Evolutionary conservation across 2,797 vertebrate species (phyloP).

Genomic region (Anguilla anguilla): DNA sequence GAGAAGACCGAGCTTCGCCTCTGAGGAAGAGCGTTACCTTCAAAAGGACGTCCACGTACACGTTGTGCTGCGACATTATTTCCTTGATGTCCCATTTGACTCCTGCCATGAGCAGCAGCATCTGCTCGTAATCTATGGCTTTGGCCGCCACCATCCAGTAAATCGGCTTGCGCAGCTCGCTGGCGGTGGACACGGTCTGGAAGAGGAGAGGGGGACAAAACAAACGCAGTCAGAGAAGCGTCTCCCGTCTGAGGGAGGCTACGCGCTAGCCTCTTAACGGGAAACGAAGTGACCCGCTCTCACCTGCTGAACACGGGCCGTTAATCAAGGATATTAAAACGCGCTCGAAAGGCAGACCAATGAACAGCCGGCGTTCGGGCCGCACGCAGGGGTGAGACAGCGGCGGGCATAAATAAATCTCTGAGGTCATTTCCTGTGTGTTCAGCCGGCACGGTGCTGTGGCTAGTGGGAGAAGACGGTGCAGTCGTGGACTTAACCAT

Average conservation of each 20-base stretch:
- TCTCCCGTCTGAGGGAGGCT: neutral
- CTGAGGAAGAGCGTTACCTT: conserved; percentile 77
- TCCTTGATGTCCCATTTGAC: conserved; percentile 99
- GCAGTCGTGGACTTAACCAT: neutral
- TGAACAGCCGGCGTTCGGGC: too few species aligned
- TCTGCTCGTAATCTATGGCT: conserved; percentile 98
- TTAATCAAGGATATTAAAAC: neutral
- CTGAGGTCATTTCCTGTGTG: neutral
- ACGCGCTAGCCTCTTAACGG: neutral
- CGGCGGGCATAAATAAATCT: neutral
- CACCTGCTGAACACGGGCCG: neutral
- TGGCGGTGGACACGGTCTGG: conserved; percentile 96
- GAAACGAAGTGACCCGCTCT: neutral
- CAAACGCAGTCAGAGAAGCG: neutral
- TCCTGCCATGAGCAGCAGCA: conserved; percentile 90
- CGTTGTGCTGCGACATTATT: conserved; percentile 98
- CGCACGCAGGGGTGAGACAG: neutral
- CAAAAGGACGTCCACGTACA: conserved; percentile 92
- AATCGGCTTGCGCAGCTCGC: conserved; percentile 94
- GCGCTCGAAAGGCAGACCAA: neutral
- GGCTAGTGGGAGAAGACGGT: neutral
- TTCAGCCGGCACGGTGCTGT: neutral
- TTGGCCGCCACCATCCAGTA: conserved; percentile 99
- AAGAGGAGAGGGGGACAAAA: conserved; percentile 48
- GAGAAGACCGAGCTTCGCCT: conserved; percentile 5